These are phyloP conservation scores for Volucella inanis DNA, from an alignment of 2,888 invertebrate species.

Conservation along the genomic window DNA sequence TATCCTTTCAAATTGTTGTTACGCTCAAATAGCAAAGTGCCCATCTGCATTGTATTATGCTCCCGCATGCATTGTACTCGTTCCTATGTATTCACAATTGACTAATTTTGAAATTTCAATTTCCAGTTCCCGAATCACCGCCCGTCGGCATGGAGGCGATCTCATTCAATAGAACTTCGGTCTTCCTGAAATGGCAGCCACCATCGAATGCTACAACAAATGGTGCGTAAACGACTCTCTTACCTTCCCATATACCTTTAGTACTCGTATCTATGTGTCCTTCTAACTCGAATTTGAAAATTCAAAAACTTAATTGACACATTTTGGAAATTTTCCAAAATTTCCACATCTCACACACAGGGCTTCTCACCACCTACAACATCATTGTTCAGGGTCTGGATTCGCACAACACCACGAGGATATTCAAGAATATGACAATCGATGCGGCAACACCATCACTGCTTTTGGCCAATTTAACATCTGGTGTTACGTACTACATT, in stretches of 20 bases:
- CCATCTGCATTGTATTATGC: slow-evolving; percentile 40
- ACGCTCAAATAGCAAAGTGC: slow-evolving; percentile 74
- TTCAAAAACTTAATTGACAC: slow-evolving; percentile 68
- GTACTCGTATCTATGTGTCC: too few species aligned
- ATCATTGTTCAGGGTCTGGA: slow-evolving; percentile 87
- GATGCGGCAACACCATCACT: slow-evolving; percentile 89
- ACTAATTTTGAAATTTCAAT: slow-evolving; percentile 72
- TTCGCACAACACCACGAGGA: slow-evolving; percentile 84
- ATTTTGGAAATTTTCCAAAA: slow-evolving; percentile 36
- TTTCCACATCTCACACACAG: slow-evolving; percentile 73
- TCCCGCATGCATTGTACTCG: slow-evolving; percentile 77
- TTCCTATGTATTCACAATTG: slow-evolving; percentile 67
- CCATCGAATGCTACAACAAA: slow-evolving; percentile 90
- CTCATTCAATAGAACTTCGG: slow-evolving; percentile 91
- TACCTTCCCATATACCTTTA: background rate
- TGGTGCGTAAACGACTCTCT: slow-evolving; percentile 84
- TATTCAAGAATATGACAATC: slow-evolving; percentile 88
- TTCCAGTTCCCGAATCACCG: slow-evolving; percentile 90
- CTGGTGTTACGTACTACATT: slow-evolving; percentile 92
- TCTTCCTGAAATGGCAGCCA: slow-evolving; percentile 93
- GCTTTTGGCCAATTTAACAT: slow-evolving; percentile 91
- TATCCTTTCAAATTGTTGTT: slow-evolving; percentile 57
- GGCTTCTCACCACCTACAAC: slow-evolving; percentile 91
- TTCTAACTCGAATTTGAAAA: background rate
- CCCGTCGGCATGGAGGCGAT: slow-evolving; percentile 92